These are phyloP conservation scores for Trogon melanurus DNA, from an alignment of 2,113 vertebrate species.

Conservation along the genomic window DNA sequence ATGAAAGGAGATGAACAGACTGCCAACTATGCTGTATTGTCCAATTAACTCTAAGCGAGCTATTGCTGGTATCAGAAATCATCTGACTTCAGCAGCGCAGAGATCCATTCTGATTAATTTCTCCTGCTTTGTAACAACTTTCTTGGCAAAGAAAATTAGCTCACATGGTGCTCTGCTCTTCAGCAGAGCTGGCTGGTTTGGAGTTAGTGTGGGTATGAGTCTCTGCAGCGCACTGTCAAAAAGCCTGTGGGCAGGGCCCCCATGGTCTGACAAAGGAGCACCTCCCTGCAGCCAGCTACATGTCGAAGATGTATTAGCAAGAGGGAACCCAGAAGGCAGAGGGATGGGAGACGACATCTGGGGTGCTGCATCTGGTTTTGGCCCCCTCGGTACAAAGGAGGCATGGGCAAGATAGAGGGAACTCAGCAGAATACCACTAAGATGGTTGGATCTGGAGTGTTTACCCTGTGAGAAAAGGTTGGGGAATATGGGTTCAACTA, in stretches of 20 bases:
- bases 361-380: not conserved
- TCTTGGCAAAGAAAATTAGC: not conserved
- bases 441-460: not conserved
- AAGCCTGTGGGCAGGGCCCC: not conserved
- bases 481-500: not conserved
- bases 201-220: not conserved
- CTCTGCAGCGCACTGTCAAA: not conserved
- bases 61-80: not conserved
- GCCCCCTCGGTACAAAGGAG: fast-evolving
- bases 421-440: not conserved
- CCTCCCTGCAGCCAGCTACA: not conserved
- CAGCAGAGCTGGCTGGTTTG: not conserved
- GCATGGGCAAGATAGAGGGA: not conserved
- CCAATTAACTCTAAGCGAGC: not conserved
- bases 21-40: not conserved
- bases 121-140: not conserved
- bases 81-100: not conserved
- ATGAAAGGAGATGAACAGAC: not conserved
- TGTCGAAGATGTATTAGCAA: not conserved
- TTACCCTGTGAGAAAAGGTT: not conserved
- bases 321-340: fast-evolving
- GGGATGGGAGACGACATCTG: no score
- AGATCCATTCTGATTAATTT: not conserved
- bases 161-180: not conserved
- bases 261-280: not conserved